Percentiles rank a stretch among this genome's conserved stretches.
These are phyloP conservation scores for Bovichtus diacanthus DNA, from an alignment of 2,797 vertebrate species.

Conservation along the genomic window DNA sequence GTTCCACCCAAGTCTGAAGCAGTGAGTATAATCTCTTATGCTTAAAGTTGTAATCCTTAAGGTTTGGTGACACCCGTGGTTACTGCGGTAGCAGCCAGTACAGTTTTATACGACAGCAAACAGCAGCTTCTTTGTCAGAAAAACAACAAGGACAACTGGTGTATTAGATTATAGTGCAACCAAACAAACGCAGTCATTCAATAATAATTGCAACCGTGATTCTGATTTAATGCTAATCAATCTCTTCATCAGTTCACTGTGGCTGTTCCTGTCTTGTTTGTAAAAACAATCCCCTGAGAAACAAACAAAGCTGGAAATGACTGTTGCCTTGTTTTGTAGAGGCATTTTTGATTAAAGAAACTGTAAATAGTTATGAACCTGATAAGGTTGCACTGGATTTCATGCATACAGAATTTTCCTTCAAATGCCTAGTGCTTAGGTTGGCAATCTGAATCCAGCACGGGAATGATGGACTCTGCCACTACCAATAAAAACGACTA, in stretches of 20 bases:
- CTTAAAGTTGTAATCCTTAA: not conserved
- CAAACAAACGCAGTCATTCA: not conserved
- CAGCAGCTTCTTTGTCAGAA: conserved; percentile 2
- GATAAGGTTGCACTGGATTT: not conserved
- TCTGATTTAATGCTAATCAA: not conserved
- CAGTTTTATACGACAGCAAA: not conserved
- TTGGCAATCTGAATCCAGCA: not conserved
- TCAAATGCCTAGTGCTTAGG: not conserved
- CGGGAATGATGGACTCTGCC: not conserved
- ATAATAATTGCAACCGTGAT: not conserved
- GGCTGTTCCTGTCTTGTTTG: not conserved
- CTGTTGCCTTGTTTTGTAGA: not conserved
- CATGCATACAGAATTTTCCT: not conserved
- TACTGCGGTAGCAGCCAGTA: conserved; percentile 1
- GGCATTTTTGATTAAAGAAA: not conserved
- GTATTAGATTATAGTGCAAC: not conserved
- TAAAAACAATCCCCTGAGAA: not conserved
- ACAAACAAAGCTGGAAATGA: not conserved
- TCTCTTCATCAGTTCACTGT: not conserved
- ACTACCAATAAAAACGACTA: not conserved
- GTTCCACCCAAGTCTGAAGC: conserved; percentile 99
- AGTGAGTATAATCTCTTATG: conserved; percentile 86
- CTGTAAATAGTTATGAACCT: not conserved
- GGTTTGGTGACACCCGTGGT: not conserved
- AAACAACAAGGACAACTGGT: not conserved